Evolutionary conservation across 2,113 vertebrate species (phyloP).

Genomic region (Pygoscelis adeliae): DNA sequence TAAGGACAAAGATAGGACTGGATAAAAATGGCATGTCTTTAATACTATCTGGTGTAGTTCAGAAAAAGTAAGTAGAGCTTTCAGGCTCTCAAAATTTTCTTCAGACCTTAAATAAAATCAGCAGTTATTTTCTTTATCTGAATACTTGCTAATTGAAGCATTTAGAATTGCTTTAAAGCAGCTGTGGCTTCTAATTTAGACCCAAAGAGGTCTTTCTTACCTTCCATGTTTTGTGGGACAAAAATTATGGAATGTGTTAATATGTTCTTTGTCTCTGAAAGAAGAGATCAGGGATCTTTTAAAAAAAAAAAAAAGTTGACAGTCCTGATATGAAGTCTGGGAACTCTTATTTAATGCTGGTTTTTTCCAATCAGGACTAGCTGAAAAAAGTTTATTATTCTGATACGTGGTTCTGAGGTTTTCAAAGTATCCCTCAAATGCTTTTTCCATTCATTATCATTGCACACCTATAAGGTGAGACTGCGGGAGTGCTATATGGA

Average conservation of each 20-base stretch:
- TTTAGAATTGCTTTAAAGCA: not conserved
- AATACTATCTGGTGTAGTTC: not conserved
- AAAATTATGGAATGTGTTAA: not conserved
- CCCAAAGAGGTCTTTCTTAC: not conserved
- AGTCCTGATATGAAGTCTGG: not conserved
- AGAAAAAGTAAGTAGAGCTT: not conserved
- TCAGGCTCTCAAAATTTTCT: not conserved
- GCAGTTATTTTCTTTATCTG: not conserved
- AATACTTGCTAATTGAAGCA: not conserved
- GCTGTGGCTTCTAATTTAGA: not conserved
- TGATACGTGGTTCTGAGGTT: too few relatives aligned
- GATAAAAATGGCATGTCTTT: not conserved
- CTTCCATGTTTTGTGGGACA: not conserved
- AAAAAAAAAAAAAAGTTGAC: not conserved
- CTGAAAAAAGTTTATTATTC: not conserved
- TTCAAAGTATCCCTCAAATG: not conserved
- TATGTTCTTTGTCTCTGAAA: not conserved
- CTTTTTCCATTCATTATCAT: not conserved
- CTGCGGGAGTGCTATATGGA: not conserved
- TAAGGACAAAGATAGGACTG: not conserved
- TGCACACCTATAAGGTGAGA: not conserved
- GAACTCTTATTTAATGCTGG: not conserved
- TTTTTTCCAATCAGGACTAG: not conserved
- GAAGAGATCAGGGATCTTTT: not conserved
- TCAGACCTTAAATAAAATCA: not conserved